Conservation (phyloP, 1,140 invertebrate genomes). For the Planococcus citri region DNA sequence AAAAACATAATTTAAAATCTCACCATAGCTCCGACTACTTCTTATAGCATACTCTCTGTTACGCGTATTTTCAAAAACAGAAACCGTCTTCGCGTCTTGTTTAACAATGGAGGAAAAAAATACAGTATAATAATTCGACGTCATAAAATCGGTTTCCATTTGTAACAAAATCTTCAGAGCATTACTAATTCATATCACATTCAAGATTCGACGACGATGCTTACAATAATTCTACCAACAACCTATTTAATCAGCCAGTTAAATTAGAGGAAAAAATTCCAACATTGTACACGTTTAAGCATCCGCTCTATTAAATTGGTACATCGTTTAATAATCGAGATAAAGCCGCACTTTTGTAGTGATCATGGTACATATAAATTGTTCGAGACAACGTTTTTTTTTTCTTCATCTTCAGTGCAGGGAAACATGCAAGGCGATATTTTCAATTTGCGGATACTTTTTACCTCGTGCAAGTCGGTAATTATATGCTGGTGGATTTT, state of each 20-base stretch:
- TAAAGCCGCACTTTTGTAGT: not conserved
- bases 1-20: too few relatives aligned
- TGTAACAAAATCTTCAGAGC: not conserved
- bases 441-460: not conserved
- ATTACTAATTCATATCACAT: constrained; percentile 3
- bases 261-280: not conserved
- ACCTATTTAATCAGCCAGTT: not conserved
- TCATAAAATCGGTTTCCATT: too few relatives aligned
- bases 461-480: not conserved
- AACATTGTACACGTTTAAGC: not conserved
- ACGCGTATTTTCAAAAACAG: too few relatives aligned
- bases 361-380: not conserved
- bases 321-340: constrained; percentile 7
- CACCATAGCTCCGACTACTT: too few relatives aligned
- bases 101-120: too few relatives aligned
- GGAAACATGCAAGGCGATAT: not conserved
- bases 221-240: not conserved
- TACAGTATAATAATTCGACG: too few relatives aligned
- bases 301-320: constrained; percentile 6
- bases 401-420: too few relatives aligned
- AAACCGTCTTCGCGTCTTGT: too few relatives aligned
- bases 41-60: too few relatives aligned
- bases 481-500: not conserved
- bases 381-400: not conserved
- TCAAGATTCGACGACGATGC: not conserved